A percentile compares a stretch with the other conserved stretches of the same genome.
Conservation (phyloP, 2,888 invertebrate genomes). For the Eugnorisma glareosa region DNA sequence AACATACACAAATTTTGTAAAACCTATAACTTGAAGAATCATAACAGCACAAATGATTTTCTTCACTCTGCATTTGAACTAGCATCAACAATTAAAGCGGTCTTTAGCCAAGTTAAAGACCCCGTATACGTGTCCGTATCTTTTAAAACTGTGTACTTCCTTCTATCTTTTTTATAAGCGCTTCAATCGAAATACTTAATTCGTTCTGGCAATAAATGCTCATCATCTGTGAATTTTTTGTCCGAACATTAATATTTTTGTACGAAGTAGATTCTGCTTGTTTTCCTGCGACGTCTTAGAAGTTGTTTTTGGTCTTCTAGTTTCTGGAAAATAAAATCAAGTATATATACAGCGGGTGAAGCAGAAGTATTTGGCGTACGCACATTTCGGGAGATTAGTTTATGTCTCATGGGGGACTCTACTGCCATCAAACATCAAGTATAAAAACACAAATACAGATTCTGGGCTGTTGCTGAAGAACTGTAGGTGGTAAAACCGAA, state of each 20-base stretch:
- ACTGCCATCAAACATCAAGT: background rate
- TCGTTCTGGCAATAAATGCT: slow-evolving; percentile 38
- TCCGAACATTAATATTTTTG: slow-evolving; percentile 30
- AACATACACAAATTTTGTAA: background rate
- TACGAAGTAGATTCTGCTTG: slow-evolving; percentile 50
- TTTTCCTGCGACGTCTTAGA: slow-evolving; percentile 56
- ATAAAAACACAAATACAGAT: no score
- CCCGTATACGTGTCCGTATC: background rate
- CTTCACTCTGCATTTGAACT: background rate
- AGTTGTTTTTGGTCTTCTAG: slow-evolving; percentile 70
- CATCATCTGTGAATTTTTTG: slow-evolving; percentile 21
- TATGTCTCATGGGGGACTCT: background rate
- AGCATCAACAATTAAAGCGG: background rate
- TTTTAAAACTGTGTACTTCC: slow-evolving; percentile 18
- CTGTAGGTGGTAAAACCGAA: no score
- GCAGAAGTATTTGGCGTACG: background rate
- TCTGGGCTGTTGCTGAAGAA: no score
- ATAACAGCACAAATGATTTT: background rate
- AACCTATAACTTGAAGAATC: background rate
- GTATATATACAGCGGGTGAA: background rate
- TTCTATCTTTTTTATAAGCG: slow-evolving; percentile 16
- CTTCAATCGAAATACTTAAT: slow-evolving; percentile 43
- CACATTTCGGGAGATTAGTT: background rate
- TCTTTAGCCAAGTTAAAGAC: background rate
- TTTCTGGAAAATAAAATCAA: slow-evolving; percentile 70